phyloP scores from a whole-genome alignment of 2,888 invertebrate genomes.

The Heteromurus nitidus region DNA sequence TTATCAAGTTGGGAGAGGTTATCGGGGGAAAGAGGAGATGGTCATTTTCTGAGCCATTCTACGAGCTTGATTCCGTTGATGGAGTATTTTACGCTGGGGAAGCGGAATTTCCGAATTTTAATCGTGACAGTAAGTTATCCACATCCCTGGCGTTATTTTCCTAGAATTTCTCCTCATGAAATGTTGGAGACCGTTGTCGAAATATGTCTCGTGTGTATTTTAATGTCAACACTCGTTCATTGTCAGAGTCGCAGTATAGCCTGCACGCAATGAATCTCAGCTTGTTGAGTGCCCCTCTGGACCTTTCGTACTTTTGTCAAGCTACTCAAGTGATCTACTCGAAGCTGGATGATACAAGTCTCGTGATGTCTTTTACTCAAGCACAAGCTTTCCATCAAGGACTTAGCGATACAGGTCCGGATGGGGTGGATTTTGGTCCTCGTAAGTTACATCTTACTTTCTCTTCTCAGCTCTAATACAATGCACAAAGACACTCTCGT shows the following conservation, averaged over 20 bases:
- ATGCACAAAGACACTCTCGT: too few relatives aligned
- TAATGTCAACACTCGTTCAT: too few relatives aligned
- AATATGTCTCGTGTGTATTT: background rate
- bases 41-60: conserved; percentile 39
- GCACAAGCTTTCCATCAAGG: conserved; percentile 42
- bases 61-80: conserved; percentile 44
- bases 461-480: too few relatives aligned
- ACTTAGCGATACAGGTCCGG: conserved; percentile 47
- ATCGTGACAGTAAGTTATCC: conserved; percentile 35
- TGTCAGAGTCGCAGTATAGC: conserved; percentile 16
- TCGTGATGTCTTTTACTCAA: conserved; percentile 42
- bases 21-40: background rate
- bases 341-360: conserved; percentile 24
- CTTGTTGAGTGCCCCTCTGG: conserved; percentile 49
- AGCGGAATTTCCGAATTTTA: conserved; percentile 42
- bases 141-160: background rate
- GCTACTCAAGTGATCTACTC: conserved; percentile 49
- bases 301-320: conserved; percentile 55
- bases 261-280: conserved; percentile 45
- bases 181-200: conserved; percentile 21
- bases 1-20: conserved; percentile 29
- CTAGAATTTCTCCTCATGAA: too few relatives aligned
- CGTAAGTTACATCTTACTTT: too few relatives aligned
- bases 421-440: conserved; percentile 51
- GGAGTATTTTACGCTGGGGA: conserved; percentile 54